These are phyloP conservation scores for Polypterus bichir DNA, from an alignment of 2,113 vertebrate genomes.

Conservation along the genomic window DNA sequence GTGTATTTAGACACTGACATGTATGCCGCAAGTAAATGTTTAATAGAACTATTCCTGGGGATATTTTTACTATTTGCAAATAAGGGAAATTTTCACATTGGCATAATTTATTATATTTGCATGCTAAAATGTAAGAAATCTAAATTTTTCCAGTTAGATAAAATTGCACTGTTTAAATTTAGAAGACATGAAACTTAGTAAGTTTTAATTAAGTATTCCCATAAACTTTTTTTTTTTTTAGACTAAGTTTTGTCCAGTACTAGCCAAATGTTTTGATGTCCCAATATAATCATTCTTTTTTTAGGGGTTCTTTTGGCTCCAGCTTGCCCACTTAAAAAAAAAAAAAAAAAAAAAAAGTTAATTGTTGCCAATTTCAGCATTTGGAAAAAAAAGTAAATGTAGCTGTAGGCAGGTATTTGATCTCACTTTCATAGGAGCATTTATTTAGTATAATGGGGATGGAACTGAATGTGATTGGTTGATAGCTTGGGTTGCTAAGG, in stretches of 20 bases:
- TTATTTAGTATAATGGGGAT: slow-evolving; percentile 45
- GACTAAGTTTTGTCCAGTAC: slow-evolving; percentile 26
- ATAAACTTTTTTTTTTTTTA: slow-evolving; percentile 48
- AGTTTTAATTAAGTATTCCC: slow-evolving; percentile 38
- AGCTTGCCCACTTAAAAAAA: slow-evolving; percentile 37
- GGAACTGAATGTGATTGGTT: slow-evolving; percentile 55
- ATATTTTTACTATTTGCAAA: too few relatives aligned
- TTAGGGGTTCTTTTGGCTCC: slow-evolving; percentile 28
- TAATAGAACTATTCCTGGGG: too few relatives aligned
- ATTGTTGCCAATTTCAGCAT: slow-evolving; percentile 34
- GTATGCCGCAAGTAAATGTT: too few relatives aligned
- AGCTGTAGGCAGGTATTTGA: slow-evolving; percentile 47
- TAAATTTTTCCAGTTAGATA: too few relatives aligned
- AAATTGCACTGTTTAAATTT: not conserved
- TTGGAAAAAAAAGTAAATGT: slow-evolving; percentile 18
- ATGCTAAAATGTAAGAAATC: too few relatives aligned
- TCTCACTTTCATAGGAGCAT: slow-evolving; percentile 29
- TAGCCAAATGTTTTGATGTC: slow-evolving; percentile 38
- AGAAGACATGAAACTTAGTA: slow-evolving; percentile 28
- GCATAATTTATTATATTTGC: too few relatives aligned
- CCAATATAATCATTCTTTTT: slow-evolving; percentile 30
- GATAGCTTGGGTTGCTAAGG: slow-evolving; percentile 45
- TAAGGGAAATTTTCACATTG: too few relatives aligned
- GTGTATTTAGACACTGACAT: too few relatives aligned
- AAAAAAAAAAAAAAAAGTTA: slow-evolving; percentile 23